Evolutionary conservation across 2,113 vertebrate species (phyloP).

Genomic region (Mormyrus iriodes): DNA sequence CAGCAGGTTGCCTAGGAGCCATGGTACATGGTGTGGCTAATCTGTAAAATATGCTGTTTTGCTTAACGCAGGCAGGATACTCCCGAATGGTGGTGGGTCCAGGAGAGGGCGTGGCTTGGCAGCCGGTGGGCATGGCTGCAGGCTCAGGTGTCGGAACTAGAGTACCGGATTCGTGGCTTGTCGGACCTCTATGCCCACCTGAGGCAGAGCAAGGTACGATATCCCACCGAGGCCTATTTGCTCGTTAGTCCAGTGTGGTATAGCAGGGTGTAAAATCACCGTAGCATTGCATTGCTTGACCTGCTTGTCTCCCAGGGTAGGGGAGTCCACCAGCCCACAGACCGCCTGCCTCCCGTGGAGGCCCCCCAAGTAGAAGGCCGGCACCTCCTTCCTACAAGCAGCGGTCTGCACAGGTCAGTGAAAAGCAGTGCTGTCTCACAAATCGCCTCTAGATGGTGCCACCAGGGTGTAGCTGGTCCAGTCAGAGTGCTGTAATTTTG

Average conservation of each 20-base stretch:
- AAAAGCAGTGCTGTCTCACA: not conserved
- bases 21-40: not conserved
- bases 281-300: not conserved
- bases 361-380: slow-evolving; percentile 30
- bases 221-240: not conserved
- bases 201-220: slow-evolving; percentile 51
- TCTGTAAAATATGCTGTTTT: not conserved
- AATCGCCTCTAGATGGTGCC: not conserved
- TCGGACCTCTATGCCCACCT: slow-evolving; percentile 52
- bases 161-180: slow-evolving; percentile 55
- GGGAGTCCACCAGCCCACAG: slow-evolving; percentile 31
- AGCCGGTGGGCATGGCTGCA: slow-evolving; percentile 60
- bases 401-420: slow-evolving; percentile 41
- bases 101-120: slow-evolving; percentile 50
- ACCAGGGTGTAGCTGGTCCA: not conserved
- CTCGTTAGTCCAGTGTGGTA: not conserved
- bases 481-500: not conserved
- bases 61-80: slow-evolving; percentile 31
- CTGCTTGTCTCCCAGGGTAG: slow-evolving; percentile 34
- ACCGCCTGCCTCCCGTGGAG: slow-evolving; percentile 31
- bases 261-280: not conserved
- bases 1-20: not conserved
- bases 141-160: slow-evolving; percentile 54
- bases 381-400: slow-evolving; percentile 32
- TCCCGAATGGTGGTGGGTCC: slow-evolving; percentile 46